Base-by-base conservation (phyloP, 2,888 invertebrate species). In the Hedya salicella region DNA sequence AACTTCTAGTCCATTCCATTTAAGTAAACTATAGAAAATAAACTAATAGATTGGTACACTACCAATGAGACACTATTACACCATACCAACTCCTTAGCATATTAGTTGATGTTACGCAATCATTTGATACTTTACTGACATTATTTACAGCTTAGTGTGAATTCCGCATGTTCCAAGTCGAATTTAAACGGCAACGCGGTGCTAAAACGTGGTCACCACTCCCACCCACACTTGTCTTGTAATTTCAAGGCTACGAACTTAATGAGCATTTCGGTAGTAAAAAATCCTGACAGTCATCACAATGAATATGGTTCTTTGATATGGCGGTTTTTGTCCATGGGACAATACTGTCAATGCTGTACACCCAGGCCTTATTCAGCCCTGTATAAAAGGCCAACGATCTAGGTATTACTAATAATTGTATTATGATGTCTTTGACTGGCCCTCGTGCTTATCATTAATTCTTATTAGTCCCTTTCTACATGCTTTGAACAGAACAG, bases 221-320 rank as follows among this genome's bases (percentile, higher is more conserved):
- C 77, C 71, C 78, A 70, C 80, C 80, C 81, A 82, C 80, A 79
- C 81, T 73, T 71, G 74, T 69, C 81, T 74, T 71, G 73, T 69
- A 70, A 70, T 70, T 80, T 83, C 89, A 88, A 89, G 88, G 88
- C 74, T 82, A 76, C 70, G 69, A 73, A 73, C 78, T 83, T 83
- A 81, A 80, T 81, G 78, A 74, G 77, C 74, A 74, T 61, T 66
- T 61, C 66, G 48, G 40, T 30, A 61, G 49, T 42, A 66, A 66
- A 66, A 66, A 66, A 66, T 53, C 42, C 48, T 49, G 40, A 30
- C 54, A 54, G 66, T 60, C 66, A 66, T 61, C 60, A 32, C 53
- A 42, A 49, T 48, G 60, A 52, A 61, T 66, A 66, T 61, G 61
- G 66, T 49, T 14, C 61, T 66, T 61, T 61, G 66, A 54, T 66